These are phyloP conservation scores for Hipparchia sbordonii DNA, from an alignment of 2,888 invertebrate species.

Conservation along the genomic window DNA sequence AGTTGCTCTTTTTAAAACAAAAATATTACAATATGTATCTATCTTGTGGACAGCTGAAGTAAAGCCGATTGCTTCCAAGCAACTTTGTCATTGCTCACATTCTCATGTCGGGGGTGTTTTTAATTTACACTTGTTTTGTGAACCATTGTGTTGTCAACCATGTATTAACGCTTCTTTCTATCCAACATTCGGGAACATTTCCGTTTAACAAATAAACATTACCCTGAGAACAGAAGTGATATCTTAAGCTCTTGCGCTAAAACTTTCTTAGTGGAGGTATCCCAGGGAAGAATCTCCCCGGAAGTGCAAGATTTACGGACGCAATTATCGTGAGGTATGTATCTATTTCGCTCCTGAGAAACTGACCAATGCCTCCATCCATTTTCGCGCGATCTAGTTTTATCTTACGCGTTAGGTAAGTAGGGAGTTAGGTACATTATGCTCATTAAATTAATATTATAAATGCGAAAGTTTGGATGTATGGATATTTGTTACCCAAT, in stretches of 20 bases:
- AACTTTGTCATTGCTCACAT: no score
- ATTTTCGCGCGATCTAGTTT: conserved; percentile 40
- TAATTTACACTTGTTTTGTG: no score
- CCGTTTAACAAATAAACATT: conserved; percentile 1
- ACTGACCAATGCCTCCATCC: conserved; percentile 61
- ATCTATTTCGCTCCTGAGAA: conserved; percentile 58
- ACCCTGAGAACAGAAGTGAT: conserved; percentile 17
- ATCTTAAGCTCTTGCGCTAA: conserved; percentile 22
- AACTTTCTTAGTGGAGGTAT: conserved; percentile 50
- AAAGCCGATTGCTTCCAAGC: no score
- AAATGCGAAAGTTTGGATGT: no score
- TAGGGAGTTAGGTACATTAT: not conserved
- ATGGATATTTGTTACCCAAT: no score
- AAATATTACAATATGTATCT: no score
- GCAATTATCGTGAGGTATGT: conserved; percentile 75
- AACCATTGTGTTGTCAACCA: no score
- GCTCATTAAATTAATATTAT: no score
- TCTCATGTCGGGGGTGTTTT: no score
- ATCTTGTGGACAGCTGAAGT: no score
- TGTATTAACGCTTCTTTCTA: no score
- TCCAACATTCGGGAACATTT: not conserved
- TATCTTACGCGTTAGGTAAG: not conserved
- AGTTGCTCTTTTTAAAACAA: no score
- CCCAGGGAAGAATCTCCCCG: conserved; percentile 70
- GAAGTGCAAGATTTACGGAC: conserved; percentile 73